Evolutionary conservation across 2,797 vertebrate genomes (phyloP).

Genomic region (Poecilia velifera): DNA sequence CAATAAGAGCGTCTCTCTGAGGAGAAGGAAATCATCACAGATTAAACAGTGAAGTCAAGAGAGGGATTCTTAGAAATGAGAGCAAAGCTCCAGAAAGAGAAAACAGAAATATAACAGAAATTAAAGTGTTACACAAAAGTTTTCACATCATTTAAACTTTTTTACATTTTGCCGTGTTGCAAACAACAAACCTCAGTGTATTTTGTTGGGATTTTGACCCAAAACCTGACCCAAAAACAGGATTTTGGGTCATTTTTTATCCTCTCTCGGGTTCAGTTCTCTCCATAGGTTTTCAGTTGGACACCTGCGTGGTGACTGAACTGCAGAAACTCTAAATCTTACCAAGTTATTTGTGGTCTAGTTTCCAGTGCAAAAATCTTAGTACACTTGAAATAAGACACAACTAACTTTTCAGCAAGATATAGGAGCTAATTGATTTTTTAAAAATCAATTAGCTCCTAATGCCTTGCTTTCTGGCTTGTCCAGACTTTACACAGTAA

Average conservation of each 20-base stretch:
- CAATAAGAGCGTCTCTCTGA: slow-evolving; percentile 6
- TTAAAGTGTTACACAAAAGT: not conserved
- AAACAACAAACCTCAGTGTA: not conserved
- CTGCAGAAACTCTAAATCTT: not conserved
- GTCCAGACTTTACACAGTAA: not conserved
- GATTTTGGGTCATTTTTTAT: not conserved
- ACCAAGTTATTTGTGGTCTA: not conserved
- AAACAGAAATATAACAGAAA: too few species aligned
- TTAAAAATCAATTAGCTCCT: too few species aligned
- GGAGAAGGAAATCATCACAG: slow-evolving; percentile 8
- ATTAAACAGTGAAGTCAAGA: not conserved
- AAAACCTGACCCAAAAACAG: not conserved
- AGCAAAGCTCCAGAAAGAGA: not conserved
- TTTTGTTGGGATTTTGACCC: not conserved
- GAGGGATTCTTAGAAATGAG: not conserved
- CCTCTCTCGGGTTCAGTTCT: not conserved
- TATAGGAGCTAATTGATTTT: too few species aligned
- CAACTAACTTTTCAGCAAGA: too few species aligned
- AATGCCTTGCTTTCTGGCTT: not conserved
- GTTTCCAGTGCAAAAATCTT: too few species aligned
- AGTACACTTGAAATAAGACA: too few species aligned
- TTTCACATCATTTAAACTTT: not conserved
- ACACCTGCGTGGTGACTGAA: not conserved
- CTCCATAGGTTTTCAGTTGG: not conserved
- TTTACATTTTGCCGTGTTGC: not conserved